phyloP scores from a whole-genome alignment of 2,797 vertebrate species.

The Tangara arthus region DNA sequence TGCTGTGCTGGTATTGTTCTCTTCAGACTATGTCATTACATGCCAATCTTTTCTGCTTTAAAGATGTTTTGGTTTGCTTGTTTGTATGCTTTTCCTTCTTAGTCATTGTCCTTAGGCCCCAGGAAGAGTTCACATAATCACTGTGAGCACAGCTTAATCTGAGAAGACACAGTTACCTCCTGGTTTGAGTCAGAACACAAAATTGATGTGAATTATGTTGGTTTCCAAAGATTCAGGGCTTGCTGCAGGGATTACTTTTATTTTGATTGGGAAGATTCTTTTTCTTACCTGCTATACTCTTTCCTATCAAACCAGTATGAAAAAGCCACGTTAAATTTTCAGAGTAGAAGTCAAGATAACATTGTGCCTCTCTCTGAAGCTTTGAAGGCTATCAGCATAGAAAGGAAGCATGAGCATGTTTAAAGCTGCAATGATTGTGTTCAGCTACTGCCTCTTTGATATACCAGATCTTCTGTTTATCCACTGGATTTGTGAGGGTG shows the following conservation, averaged over 20 bases:
- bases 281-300: background rate
- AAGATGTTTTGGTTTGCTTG: background rate
- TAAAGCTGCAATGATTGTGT: background rate
- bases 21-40: background rate
- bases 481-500: slow-evolving; percentile 9
- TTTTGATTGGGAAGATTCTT: background rate
- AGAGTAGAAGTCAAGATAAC: slow-evolving; percentile 18
- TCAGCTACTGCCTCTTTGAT: background rate
- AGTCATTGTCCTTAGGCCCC: background rate
- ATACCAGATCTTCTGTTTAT: slow-evolving; percentile 28
- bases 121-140: background rate
- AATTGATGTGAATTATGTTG: background rate
- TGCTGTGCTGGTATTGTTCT: background rate
- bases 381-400: slow-evolving; percentile 36
- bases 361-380: background rate
- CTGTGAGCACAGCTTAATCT: background rate
- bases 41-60: background rate
- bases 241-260: background rate
- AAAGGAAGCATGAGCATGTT: slow-evolving; percentile 35
- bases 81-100: background rate
- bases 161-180: background rate
- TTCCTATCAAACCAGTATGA: background rate
- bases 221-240: background rate
- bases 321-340: slow-evolving; percentile 30
- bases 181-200: background rate